These are phyloP conservation scores for Cosmopolites sordidus DNA, from an alignment of 2,888 invertebrate species.

Conservation along the genomic window DNA sequence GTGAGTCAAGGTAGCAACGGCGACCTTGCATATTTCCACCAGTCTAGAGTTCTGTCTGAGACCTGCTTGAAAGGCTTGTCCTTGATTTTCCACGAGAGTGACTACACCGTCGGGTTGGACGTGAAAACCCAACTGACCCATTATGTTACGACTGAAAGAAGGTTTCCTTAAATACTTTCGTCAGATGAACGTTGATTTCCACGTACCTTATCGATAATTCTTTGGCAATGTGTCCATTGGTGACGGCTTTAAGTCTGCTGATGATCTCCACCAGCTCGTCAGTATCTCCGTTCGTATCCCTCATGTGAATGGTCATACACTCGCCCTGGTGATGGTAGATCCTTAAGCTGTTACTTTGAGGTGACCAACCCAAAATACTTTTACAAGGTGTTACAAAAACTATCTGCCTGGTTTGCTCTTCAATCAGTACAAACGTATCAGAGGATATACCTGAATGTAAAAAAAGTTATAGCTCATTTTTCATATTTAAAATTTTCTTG, in stretches of 20 bases:
- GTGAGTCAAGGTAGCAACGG: conserved; percentile 82
- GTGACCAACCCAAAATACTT: conserved; percentile 66
- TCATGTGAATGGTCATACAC: conserved; percentile 76
- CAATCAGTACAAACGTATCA: conserved; percentile 83
- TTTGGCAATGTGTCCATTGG: conserved; percentile 69
- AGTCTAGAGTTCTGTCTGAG: conserved; percentile 83
- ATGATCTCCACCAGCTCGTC: conserved; percentile 73
- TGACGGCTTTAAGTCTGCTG: conserved; percentile 74
- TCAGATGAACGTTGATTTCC: too few species aligned
- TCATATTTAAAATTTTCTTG: too few species aligned
- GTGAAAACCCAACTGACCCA: conserved; percentile 84
- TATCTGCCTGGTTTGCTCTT: conserved; percentile 75
- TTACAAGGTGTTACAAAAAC: conserved; percentile 82
- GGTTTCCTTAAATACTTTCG: too few species aligned
- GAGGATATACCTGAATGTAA: conserved; percentile 63
- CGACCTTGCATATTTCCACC: conserved; percentile 70
- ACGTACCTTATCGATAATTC: conserved; percentile 71
- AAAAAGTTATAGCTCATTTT: too few species aligned
- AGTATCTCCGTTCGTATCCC: conserved; percentile 63
- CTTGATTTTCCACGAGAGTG: conserved; percentile 77
- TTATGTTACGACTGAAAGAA: conserved; percentile 58
- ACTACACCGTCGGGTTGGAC: conserved; percentile 92
- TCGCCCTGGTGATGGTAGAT: conserved; percentile 93
- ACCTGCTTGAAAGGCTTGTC: conserved; percentile 75
- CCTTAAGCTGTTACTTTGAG: conserved; percentile 60